Evolutionary conservation across 2,888 invertebrate genomes (phyloP).

Genomic region (Pachymerium ferrugineum): DNA sequence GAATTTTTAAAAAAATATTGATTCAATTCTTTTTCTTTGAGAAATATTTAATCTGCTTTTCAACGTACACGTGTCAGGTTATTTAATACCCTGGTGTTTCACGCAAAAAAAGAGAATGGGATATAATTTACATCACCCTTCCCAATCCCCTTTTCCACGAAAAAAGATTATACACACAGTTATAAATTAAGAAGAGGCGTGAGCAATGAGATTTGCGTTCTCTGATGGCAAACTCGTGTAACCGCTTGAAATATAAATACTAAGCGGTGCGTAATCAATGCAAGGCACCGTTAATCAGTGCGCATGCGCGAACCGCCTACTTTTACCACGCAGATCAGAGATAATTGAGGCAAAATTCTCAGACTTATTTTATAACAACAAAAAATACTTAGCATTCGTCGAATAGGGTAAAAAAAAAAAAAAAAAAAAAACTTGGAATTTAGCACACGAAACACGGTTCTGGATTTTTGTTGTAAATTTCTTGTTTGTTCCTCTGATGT

Average conservation of each 20-base stretch:
- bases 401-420: neutral
- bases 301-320: neutral
- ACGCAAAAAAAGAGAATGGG: no score
- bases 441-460: neutral
- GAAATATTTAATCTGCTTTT: no score
- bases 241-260: neutral
- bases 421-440: neutral
- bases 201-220: no score
- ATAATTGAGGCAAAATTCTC: conserved; percentile 11
- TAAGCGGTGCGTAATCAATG: neutral
- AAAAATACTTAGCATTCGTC: neutral
- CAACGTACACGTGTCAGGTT: no score
- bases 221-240: neutral
- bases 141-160: no score
- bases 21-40: neutral
- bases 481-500: neutral
- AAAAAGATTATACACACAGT: no score
- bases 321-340: neutral
- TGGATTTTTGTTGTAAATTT: neutral
- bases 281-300: neutral
- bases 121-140: no score
- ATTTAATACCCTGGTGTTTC: no score
- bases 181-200: no score
- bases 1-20: neutral
- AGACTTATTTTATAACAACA: neutral